Percentiles rank a stretch among this genome's conserved stretches.
These are phyloP conservation scores for Chymomyza procnemis DNA, from an alignment of 2,888 invertebrate genomes.

Conservation along the genomic window DNA sequence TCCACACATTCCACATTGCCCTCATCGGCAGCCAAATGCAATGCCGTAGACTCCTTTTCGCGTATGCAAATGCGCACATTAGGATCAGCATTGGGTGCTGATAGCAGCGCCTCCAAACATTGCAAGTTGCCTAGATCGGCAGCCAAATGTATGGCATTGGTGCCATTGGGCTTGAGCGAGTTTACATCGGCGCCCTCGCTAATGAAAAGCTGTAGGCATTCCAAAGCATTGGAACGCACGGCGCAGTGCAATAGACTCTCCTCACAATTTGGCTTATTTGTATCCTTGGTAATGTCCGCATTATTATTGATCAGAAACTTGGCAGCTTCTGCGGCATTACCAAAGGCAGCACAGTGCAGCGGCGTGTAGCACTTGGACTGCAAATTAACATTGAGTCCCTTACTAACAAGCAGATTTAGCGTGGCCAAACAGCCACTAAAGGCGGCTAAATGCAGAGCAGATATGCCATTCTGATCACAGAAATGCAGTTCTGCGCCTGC, in stretches of 20 bases:
- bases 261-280: constrained; percentile 84
- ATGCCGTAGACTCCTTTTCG: constrained; percentile 87
- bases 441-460: constrained; percentile 87
- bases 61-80: constrained; percentile 84
- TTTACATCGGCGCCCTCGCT: constrained; percentile 87
- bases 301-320: constrained; percentile 87
- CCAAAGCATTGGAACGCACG: constrained; percentile 89
- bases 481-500: constrained; percentile 86
- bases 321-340: constrained; percentile 89
- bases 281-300: constrained; percentile 84
- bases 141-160: constrained; percentile 89
- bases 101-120: constrained; percentile 86
- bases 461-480: constrained; percentile 86
- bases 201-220: constrained; percentile 87
- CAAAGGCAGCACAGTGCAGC: constrained; percentile 93
- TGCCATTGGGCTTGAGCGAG: constrained; percentile 86
- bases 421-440: constrained; percentile 88
- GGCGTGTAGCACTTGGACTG: constrained; percentile 87
- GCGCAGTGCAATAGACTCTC: constrained; percentile 91
- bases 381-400: constrained; percentile 85
- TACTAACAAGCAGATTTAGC: constrained; percentile 83
- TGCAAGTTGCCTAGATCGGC: constrained; percentile 89
- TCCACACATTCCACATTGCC: constrained; percentile 90
- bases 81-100: constrained; percentile 85
- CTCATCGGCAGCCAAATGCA: constrained; percentile 93